A percentile compares a stretch with the other conserved stretches of the same genome.
Conservation (phyloP, 2,888 invertebrate genomes). For the Meandrusa payeni region DNA sequence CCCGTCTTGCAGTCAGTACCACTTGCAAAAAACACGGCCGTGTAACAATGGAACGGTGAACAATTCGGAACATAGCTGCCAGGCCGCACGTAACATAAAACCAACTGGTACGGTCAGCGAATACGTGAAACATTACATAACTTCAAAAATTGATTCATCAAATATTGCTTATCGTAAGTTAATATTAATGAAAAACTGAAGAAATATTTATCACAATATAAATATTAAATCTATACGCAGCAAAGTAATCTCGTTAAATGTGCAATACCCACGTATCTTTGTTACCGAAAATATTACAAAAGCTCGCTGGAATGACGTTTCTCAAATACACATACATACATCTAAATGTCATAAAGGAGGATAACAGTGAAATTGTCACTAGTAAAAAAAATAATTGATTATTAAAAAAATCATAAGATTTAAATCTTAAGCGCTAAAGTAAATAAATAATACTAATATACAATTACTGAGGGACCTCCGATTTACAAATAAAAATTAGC, state of each 20-base stretch:
- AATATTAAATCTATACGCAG: slow-evolving; percentile 18
- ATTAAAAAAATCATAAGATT: slow-evolving; percentile 60
- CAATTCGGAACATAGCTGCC: slow-evolving; percentile 2
- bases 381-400: slow-evolving; percentile 34
- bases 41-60: no score
- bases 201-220: slow-evolving; percentile 11
- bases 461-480: slow-evolving; percentile 43
- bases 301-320: slow-evolving; percentile 41
- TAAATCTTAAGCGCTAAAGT: slow-evolving; percentile 67
- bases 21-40: no score
- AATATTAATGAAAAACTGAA: not conserved
- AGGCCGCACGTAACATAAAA: slow-evolving; percentile 8
- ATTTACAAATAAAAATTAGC: not conserved
- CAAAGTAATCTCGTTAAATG: slow-evolving; percentile 13
- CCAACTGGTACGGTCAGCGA: not conserved
- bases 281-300: slow-evolving; percentile 28
- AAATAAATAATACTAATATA: slow-evolving; percentile 79
- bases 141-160: slow-evolving; percentile 4
- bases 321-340: slow-evolving; percentile 26
- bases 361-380: slow-evolving; percentile 62
- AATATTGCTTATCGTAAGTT: slow-evolving; percentile 13
- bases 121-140: not conserved
- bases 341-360: slow-evolving; percentile 36
- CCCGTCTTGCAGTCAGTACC: no score
- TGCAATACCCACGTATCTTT: slow-evolving; percentile 4